Conservation (phyloP, 2,888 invertebrate species). For the Amblyteles armatorius region DNA sequence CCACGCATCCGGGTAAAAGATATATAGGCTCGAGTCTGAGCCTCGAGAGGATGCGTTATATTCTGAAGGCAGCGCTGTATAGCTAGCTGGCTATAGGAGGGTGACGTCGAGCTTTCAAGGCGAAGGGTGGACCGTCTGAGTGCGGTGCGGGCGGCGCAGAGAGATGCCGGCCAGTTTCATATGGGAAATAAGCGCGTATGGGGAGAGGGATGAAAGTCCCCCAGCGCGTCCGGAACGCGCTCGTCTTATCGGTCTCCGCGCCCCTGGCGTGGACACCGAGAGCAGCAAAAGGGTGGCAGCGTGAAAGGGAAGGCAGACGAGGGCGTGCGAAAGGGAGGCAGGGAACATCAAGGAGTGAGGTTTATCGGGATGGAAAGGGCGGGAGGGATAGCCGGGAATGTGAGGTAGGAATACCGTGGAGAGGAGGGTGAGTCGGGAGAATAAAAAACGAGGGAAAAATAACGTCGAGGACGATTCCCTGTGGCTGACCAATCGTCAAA, state of each 20-base stretch:
- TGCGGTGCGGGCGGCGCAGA: not conserved
- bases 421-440: constrained; percentile 15
- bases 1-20: constrained; percentile 32
- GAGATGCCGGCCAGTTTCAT: constrained; percentile 58
- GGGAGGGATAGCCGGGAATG: constrained; percentile 37
- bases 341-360: constrained; percentile 61
- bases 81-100: not conserved
- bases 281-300: constrained; percentile 56
- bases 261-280: constrained; percentile 70
- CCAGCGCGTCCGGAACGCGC: constrained; percentile 68
- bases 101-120: constrained; percentile 45
- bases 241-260: constrained; percentile 70
- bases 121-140: constrained; percentile 49
- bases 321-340: constrained; percentile 31
- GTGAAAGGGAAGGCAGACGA: constrained; percentile 56
- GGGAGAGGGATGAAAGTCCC: constrained; percentile 63
- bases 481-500: not conserved
- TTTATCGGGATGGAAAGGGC: constrained; percentile 55
- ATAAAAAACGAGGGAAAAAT: constrained; percentile 11
- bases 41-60: constrained; percentile 26
- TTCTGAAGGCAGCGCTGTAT: constrained; percentile 6
- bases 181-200: constrained; percentile 56
- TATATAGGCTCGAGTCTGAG: constrained; percentile 22
- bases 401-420: constrained; percentile 28
- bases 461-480: not conserved